These are phyloP conservation scores for Pteropus rufus DNA, from an alignment of 2,797 vertebrate species.

Conservation along the genomic window DNA sequence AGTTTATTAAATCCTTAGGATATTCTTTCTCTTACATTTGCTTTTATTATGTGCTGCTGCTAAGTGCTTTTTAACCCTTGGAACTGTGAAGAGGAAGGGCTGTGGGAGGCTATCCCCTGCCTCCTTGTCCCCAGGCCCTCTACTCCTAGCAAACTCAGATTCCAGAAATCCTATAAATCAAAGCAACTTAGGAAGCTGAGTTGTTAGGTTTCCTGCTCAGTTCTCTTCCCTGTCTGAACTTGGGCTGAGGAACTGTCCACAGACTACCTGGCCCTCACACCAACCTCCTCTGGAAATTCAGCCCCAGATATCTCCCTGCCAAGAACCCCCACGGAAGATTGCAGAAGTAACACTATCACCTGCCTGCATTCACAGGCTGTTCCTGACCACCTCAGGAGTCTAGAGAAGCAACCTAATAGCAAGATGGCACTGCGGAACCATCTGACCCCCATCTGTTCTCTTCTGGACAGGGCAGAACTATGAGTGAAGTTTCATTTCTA, in stretches of 20 bases:
- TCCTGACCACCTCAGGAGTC: not conserved
- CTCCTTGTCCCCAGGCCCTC: not conserved
- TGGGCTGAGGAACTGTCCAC: not conserved
- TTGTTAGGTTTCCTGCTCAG: not conserved
- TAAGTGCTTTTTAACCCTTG: conserved; percentile 83
- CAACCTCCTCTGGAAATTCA: not conserved
- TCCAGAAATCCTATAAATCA: not conserved
- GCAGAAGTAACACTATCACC: not conserved
- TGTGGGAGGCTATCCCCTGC: not conserved
- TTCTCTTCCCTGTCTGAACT: not conserved
- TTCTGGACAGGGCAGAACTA: not conserved
- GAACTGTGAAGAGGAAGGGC: conserved; percentile 51
- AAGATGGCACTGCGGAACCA: not conserved
- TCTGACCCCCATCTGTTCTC: not conserved
- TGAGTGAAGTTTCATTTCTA: not conserved
- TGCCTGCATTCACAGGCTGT: not conserved
- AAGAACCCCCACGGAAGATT: rapidly evolving
- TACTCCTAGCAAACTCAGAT: not conserved
- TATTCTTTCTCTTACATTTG: conserved; percentile 83
- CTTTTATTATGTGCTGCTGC: conserved; percentile 80
- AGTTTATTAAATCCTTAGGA: conserved; percentile 88
- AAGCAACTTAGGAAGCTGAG: not conserved
- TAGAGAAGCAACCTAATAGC: not conserved
- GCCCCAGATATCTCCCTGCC: not conserved
- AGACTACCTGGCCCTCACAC: not conserved